These are phyloP conservation scores for Linepithema humile DNA, from an alignment of 1,140 invertebrate species.

Conservation along the genomic window DNA sequence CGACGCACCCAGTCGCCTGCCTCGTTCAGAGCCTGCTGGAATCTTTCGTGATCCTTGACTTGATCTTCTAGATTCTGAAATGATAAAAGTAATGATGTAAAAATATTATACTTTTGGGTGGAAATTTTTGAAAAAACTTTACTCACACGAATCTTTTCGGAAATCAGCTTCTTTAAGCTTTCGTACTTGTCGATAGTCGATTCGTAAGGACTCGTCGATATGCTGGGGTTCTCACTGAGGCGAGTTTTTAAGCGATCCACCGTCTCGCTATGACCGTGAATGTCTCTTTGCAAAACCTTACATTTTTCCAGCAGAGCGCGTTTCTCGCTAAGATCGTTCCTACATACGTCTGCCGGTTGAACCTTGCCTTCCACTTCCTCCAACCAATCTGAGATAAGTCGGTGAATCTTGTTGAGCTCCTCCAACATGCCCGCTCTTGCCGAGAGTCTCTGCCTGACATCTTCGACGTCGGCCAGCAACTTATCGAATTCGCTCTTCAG, in stretches of 20 bases:
- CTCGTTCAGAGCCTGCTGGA: constrained; percentile 92
- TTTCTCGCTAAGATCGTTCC: constrained; percentile 95
- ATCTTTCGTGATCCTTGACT: constrained; percentile 94
- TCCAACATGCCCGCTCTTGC: constrained; percentile 90
- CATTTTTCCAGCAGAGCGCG: constrained; percentile 94
- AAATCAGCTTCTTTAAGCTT: constrained; percentile 87
- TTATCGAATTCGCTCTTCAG: constrained; percentile 95
- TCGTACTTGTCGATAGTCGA: constrained; percentile 89
- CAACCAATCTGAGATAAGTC: constrained; percentile 92
- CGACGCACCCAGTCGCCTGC: constrained; percentile 95
- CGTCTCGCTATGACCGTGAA: constrained; percentile 90
- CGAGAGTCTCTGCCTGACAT: constrained; percentile 90
- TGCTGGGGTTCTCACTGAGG: constrained; percentile 87
- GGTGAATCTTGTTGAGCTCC: constrained; percentile 92
- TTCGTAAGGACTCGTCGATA: constrained; percentile 89
- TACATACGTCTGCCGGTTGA: constrained; percentile 88
- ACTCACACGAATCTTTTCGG: constrained; percentile 87
- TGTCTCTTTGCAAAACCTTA: constrained; percentile 90
- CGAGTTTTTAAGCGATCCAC: constrained; percentile 89
- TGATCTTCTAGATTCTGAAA: constrained; percentile 90
- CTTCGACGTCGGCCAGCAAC: constrained; percentile 91
- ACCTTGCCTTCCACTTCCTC: constrained; percentile 94
- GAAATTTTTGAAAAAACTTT: background rate
- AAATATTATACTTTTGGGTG: background rate
- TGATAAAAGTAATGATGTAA: constrained; percentile 51